These are phyloP conservation scores for Lacanobia oleracea DNA, from an alignment of 2,888 invertebrate species.

Conservation along the genomic window DNA sequence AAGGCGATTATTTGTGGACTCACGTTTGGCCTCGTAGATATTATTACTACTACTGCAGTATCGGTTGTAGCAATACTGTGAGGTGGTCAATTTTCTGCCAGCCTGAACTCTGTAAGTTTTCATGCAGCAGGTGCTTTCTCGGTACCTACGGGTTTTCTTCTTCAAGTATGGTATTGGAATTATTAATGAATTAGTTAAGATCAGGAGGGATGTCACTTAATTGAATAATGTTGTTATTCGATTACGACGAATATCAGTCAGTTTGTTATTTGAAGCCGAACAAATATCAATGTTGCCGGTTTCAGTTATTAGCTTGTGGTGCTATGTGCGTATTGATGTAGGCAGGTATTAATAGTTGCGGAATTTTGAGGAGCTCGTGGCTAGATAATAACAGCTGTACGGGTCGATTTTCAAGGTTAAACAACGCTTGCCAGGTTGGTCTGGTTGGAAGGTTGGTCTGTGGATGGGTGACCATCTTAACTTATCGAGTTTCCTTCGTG, in stretches of 20 bases:
- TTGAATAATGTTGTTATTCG: constrained; percentile 28
- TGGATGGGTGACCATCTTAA: too few relatives aligned
- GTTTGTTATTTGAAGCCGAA: constrained; percentile 5
- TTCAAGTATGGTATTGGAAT: background rate
- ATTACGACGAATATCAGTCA: constrained; percentile 3
- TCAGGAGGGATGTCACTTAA: constrained; percentile 9
- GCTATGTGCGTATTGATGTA: background rate
- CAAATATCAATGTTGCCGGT: background rate
- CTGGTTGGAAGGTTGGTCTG: too few relatives aligned
- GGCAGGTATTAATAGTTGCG: too few relatives aligned
- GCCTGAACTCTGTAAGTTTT: background rate
- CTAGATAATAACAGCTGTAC: too few relatives aligned
- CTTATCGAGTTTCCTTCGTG: too few relatives aligned
- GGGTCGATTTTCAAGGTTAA: too few relatives aligned
- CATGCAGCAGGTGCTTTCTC: background rate
- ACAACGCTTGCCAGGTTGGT: too few relatives aligned
- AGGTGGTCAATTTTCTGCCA: background rate
- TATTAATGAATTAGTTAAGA: background rate
- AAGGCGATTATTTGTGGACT: constrained; percentile 12
- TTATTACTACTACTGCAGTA: background rate
- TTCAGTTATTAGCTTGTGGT: background rate
- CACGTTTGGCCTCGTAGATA: background rate
- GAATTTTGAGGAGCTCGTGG: too few relatives aligned
- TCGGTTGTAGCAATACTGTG: background rate
- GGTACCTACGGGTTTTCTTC: too few relatives aligned